phyloP scores from a whole-genome alignment of 2,888 invertebrate genomes.

The Piscicola geometra region DNA sequence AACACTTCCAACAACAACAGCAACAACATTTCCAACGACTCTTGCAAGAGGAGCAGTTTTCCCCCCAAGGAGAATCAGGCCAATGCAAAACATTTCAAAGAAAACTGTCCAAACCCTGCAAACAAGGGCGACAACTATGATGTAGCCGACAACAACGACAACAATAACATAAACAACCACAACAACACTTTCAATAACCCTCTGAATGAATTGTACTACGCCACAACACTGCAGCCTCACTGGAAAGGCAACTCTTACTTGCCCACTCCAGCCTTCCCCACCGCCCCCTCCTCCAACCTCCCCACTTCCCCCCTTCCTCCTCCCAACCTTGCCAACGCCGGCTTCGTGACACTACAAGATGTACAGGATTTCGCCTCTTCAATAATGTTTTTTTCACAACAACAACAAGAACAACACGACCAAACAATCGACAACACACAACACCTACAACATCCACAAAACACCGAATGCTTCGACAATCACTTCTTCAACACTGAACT shows the following conservation, averaged over 20 bases:
- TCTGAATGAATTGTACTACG: background rate
- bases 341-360: slow-evolving; percentile 14
- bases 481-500: background rate
- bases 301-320: slow-evolving; percentile 7
- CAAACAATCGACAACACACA: slow-evolving; percentile 10
- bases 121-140: background rate
- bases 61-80: too few species aligned
- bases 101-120: background rate
- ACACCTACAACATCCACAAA: slow-evolving; percentile 13
- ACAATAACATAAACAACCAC: slow-evolving; percentile 1
- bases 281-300: background rate
- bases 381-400: slow-evolving; percentile 29
- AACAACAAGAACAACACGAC: slow-evolving; percentile 24
- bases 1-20: too few species aligned
- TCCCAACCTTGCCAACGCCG: background rate
- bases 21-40: too few species aligned
- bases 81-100: too few species aligned
- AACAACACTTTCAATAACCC: slow-evolving; percentile 8
- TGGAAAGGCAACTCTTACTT: background rate
- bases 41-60: too few species aligned
- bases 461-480: background rate
- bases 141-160: background rate
- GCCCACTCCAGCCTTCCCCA: too few species aligned
- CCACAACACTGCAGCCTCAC: background rate
- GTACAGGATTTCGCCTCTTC: slow-evolving; percentile 30